Conservation (phyloP, 2,113 vertebrate genomes). For the Nicator chloris region DNA sequence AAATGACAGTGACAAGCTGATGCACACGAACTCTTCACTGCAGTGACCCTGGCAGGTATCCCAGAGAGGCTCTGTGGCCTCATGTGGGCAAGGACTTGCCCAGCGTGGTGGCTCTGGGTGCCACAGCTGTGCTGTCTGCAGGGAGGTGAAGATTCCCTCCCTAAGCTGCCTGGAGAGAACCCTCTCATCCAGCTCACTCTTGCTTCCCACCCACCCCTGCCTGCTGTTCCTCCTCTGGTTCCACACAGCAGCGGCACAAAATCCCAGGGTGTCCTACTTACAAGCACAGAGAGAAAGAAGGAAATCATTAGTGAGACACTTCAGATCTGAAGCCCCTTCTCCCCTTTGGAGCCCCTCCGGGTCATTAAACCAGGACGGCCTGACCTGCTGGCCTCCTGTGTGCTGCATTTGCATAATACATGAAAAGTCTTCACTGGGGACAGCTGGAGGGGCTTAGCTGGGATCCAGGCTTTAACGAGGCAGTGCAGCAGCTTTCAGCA, state of each 20-base stretch:
- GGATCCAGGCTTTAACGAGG: background rate
- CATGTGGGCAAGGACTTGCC: background rate
- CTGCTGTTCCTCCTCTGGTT: background rate
- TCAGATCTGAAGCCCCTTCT: background rate
- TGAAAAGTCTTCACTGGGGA: background rate
- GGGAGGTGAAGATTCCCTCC: background rate
- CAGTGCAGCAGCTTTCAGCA: background rate
- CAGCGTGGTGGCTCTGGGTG: background rate
- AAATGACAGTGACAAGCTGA: background rate
- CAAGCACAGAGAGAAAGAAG: background rate
- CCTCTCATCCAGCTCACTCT: background rate
- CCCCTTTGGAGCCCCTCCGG: background rate
- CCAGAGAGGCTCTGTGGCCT: background rate
- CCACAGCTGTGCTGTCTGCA: background rate
- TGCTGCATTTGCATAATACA: background rate
- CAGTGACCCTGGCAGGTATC: background rate
- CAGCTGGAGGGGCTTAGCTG: background rate
- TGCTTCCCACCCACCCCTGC: background rate
- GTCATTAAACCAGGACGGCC: background rate
- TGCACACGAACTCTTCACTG: fast-evolving
- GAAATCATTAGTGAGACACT: background rate
- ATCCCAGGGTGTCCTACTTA: background rate
- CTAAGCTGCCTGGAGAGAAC: background rate
- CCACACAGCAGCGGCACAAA: background rate
- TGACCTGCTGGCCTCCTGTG: background rate